Evolutionary conservation across 2,888 invertebrate species (phyloP).

Genomic region (Papilio demoleus): DNA sequence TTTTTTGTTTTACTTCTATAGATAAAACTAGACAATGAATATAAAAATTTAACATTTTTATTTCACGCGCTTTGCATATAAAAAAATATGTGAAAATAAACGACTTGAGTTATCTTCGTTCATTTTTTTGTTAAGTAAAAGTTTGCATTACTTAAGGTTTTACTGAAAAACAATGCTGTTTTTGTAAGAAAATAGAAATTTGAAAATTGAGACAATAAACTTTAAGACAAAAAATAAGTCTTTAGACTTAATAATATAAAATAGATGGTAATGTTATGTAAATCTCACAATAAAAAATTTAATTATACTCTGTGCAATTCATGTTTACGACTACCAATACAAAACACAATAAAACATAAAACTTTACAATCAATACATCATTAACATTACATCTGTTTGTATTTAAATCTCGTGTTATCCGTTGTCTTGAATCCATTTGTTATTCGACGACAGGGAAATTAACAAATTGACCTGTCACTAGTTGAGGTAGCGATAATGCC

Average conservation of each 20-base stretch:
- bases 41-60: conserved; percentile 2
- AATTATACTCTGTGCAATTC: not conserved
- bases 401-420: conserved; percentile 17
- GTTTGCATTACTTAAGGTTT: not conserved
- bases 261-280: too few relatives aligned
- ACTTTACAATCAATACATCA: conserved; percentile 10
- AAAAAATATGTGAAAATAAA: not conserved
- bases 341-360: not conserved
- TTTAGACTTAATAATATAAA: too few relatives aligned
- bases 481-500: conserved; percentile 50
- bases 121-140: not conserved
- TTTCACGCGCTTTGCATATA: conserved; percentile 8
- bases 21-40: conserved; percentile 3
- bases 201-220: too few relatives aligned
- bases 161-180: too few relatives aligned
- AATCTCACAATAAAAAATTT: not conserved
- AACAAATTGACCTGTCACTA: conserved; percentile 54
- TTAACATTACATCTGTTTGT: not conserved
- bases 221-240: too few relatives aligned
- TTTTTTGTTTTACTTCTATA: conserved; percentile 13
- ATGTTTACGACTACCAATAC: not conserved
- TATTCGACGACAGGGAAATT: conserved; percentile 29
- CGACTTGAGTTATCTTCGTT: not conserved
- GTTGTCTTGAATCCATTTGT: conserved; percentile 40
- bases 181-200: too few relatives aligned